These are phyloP conservation scores for Sitta carolinensis DNA, from an alignment of 2,797 vertebrate species.

Conservation along the genomic window DNA sequence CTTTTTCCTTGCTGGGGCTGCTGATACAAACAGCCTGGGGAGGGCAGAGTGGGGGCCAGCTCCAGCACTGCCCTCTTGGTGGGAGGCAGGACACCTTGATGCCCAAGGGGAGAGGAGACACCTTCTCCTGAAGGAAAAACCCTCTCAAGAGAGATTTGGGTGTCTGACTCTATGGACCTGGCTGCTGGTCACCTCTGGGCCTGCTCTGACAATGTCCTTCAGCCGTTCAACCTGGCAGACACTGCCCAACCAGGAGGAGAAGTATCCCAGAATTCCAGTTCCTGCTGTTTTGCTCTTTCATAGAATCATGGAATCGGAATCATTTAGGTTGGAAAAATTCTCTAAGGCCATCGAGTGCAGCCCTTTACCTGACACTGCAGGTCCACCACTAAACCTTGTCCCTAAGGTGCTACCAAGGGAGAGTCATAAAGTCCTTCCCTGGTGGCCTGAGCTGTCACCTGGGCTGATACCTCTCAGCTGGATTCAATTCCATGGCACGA, in stretches of 20 bases:
- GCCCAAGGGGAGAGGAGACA: neutral
- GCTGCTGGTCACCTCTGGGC: neutral
- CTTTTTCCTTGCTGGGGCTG: slow-evolving; percentile 13
- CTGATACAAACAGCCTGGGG: neutral
- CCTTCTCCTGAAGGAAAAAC: neutral
- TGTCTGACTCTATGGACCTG: neutral
- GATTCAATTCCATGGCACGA: neutral
- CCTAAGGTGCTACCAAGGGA: neutral
- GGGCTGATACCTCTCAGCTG: neutral
- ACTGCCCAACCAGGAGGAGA: neutral
- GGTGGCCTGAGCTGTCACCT: neutral
- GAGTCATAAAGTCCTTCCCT: neutral
- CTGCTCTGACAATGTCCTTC: neutral
- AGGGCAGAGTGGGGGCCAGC: neutral
- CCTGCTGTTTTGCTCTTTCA: neutral
- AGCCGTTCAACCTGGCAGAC: neutral
- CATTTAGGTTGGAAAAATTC: neutral
- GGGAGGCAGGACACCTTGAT: neutral
- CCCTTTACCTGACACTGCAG: neutral
- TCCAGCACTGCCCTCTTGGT: neutral
- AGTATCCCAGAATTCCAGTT: neutral
- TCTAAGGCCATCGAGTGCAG: accelerated
- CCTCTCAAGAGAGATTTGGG: neutral
- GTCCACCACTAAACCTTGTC: neutral
- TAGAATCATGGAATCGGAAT: accelerated